Conservation (phyloP, 2,797 vertebrate genomes). For the Halcyon badia region DNA sequence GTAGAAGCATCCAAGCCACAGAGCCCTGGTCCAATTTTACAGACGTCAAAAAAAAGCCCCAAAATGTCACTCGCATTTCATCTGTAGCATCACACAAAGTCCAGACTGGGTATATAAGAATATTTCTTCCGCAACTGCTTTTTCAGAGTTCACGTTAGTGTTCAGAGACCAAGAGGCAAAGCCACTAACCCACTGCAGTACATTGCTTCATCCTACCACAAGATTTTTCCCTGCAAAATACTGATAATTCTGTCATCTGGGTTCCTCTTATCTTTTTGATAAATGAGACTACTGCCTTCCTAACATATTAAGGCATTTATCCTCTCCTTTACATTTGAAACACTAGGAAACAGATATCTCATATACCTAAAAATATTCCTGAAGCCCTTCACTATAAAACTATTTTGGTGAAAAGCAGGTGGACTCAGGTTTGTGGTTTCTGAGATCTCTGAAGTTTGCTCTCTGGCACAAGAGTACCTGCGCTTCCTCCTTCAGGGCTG, state of each 20-base stretch:
- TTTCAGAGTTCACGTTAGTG: not conserved
- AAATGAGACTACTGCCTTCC: conserved; percentile 18
- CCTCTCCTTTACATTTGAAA: conserved; percentile 6
- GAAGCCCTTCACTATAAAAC: not conserved
- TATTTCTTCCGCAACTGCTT: not conserved
- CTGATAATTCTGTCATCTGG: conserved; percentile 26
- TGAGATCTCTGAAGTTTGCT: not conserved
- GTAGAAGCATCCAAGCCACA: not conserved
- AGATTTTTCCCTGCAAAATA: conserved; percentile 1
- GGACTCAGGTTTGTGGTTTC: not conserved
- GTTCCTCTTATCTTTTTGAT: conserved; percentile 39
- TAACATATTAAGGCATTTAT: conserved; percentile 27
- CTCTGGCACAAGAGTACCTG: not conserved
- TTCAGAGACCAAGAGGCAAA: conserved; percentile 4
- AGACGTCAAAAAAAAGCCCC: not conserved
- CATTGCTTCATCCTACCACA: not conserved
- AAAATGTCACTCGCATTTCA: not conserved
- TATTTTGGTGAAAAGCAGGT: not conserved
- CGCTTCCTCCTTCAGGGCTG: not conserved
- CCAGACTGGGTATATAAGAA: not conserved
- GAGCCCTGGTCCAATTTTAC: not conserved
- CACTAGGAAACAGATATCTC: not conserved
- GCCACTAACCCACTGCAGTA: not conserved
- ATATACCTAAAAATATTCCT: not conserved
- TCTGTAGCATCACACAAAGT: not conserved